Conservation (phyloP, 2,888 invertebrate genomes). For the Cheilosia grossa region DNA sequence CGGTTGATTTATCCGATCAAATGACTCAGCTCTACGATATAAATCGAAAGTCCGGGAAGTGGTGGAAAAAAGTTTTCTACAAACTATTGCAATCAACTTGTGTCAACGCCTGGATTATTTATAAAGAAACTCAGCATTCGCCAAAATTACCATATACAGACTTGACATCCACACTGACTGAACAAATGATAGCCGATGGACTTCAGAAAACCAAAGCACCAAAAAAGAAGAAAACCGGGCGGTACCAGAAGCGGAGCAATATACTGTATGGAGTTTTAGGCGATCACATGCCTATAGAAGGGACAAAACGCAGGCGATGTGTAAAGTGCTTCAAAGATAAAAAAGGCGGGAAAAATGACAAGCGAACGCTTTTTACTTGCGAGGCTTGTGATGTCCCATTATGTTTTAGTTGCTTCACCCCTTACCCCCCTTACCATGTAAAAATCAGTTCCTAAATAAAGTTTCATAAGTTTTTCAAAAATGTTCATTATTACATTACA, state of each 20-base stretch:
- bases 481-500: background rate
- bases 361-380: no score
- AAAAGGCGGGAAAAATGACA: no score
- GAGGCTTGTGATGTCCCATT: no score
- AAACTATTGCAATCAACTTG: slow-evolving; percentile 16
- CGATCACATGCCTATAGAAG: slow-evolving; percentile 31
- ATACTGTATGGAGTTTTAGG: slow-evolving; percentile 12
- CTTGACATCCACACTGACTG: slow-evolving; percentile 15
- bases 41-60: slow-evolving; percentile 25
- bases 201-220: slow-evolving; percentile 28
- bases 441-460: no score
- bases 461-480: no score
- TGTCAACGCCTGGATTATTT: slow-evolving; percentile 33
- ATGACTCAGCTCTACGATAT: slow-evolving; percentile 10
- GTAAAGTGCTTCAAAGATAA: slow-evolving; percentile 27
- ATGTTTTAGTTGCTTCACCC: no score
- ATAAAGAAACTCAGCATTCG: slow-evolving; percentile 23
- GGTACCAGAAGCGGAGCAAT: slow-evolving; percentile 20
- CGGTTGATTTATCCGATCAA: no score
- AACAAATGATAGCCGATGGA: slow-evolving; percentile 30
- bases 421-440: no score
- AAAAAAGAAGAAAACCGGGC: slow-evolving; percentile 31
- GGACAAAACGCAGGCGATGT: slow-evolving; percentile 46
- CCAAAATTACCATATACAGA: slow-evolving; percentile 32
- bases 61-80: slow-evolving; percentile 32